Percentiles rank a stretch among this genome's conserved stretches.
phyloP scores from a whole-genome alignment of 1,140 invertebrate genomes.

The Aporrectodea caliginosa region DNA sequence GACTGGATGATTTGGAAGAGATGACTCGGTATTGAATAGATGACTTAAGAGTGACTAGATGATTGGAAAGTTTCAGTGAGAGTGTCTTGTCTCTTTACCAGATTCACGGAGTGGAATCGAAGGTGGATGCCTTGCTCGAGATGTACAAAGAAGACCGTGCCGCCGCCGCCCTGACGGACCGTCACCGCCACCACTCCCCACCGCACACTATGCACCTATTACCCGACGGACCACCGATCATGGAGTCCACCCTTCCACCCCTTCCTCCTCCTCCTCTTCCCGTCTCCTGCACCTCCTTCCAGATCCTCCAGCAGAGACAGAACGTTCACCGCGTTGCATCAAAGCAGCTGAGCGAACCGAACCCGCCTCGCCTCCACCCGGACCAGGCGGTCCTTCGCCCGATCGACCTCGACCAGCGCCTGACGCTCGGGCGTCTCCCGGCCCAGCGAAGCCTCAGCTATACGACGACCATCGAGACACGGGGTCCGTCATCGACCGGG shows the following conservation, averaged over 20 bases:
- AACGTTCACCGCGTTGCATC: background rate
- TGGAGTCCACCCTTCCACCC: background rate
- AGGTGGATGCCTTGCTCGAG: slow-evolving; percentile 3
- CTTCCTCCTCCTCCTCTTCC: background rate
- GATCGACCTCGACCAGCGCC: background rate
- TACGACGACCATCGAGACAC: background rate
- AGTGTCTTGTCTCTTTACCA: no score
- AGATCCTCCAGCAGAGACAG: background rate
- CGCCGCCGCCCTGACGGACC: no score
- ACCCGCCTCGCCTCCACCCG: background rate
- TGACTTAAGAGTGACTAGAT: no score
- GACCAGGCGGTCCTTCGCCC: background rate
- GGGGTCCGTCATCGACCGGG: background rate
- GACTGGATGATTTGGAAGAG: no score
- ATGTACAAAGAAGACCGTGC: background rate
- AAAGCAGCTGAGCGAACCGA: slow-evolving; percentile 21
- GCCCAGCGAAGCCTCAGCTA: background rate
- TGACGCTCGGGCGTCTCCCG: background rate
- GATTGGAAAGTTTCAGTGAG: no score
- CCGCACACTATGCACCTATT: background rate
- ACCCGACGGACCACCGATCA: no score
- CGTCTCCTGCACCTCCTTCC: background rate
- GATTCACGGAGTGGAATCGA: slow-evolving; percentile 10
- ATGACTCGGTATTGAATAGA: no score
- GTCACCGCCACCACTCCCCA: background rate